Evolutionary conservation across 2,113 vertebrate species (phyloP).

Genomic region (Entelurus aequoreus): DNA sequence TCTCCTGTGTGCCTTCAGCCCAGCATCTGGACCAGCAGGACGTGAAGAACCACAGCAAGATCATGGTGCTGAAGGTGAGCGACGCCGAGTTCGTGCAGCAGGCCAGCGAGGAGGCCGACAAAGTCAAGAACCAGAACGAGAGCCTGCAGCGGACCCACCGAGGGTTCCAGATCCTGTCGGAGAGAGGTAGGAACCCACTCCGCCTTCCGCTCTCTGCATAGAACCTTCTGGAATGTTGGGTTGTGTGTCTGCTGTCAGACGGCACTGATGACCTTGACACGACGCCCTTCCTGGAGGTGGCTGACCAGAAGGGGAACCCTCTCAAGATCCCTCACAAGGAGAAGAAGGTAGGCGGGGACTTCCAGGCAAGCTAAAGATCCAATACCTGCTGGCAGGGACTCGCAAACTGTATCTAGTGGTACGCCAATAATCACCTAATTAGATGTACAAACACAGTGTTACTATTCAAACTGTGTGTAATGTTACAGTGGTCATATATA

Average conservation of each 20-base stretch:
- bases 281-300: constrained; percentile 85
- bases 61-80: constrained; percentile 85
- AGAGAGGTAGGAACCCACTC: constrained; percentile 69
- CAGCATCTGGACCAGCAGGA: constrained; percentile 73
- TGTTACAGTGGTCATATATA: too few relatives aligned
- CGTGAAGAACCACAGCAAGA: constrained; percentile 84
- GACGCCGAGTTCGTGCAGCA: constrained; percentile 72
- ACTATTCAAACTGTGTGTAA: too few relatives aligned
- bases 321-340: constrained; percentile 80
- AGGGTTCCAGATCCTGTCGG: constrained; percentile 88
- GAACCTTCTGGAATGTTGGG: background rate
- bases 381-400: too few relatives aligned
- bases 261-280: constrained; percentile 77
- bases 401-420: too few relatives aligned
- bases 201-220: background rate
- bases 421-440: too few relatives aligned
- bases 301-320: constrained; percentile 90
- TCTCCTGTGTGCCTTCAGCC: background rate
- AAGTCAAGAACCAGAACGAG: constrained; percentile 67
- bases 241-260: constrained; percentile 60
- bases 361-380: background rate
- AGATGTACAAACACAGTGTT: too few relatives aligned
- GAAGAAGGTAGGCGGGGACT: constrained; percentile 74
- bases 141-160: constrained; percentile 82
- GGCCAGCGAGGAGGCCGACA: constrained; percentile 72